Conservation (phyloP, 1,140 invertebrate genomes). For the Drosophila nikananu region DNA sequence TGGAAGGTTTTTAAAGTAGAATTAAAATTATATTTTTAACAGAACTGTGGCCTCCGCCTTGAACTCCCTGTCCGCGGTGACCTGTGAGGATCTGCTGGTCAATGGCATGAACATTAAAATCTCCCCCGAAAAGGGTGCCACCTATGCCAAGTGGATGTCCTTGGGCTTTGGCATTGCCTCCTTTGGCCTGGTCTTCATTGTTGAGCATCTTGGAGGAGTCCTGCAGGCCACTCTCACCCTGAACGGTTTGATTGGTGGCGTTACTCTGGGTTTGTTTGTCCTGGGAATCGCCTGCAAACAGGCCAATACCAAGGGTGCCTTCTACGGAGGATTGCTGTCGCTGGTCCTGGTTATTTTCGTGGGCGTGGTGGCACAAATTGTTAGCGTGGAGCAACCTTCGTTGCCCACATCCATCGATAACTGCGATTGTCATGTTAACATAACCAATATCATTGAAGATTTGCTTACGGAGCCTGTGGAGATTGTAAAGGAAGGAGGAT, state of each 20-base stretch:
- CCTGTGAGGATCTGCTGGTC: conserved; percentile 93
- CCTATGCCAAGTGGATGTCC: conserved; percentile 85
- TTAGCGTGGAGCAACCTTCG: conserved; percentile 83
- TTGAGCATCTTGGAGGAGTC: conserved; percentile 92
- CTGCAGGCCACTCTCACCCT: conserved; percentile 94
- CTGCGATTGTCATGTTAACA: conserved; percentile 85
- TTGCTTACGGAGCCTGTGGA: conserved; percentile 49
- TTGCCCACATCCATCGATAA: conserved; percentile 85
- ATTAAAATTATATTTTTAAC: conserved; percentile 50
- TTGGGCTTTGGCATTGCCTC: conserved; percentile 86
- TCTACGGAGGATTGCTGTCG: conserved; percentile 86
- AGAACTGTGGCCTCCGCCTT: conserved; percentile 96
- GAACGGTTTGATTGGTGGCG: conserved; percentile 95
- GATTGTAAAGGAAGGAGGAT: conserved; percentile 33
- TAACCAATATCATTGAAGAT: conserved; percentile 61
- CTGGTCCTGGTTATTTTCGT: conserved; percentile 86
- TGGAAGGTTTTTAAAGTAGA: fast-evolving
- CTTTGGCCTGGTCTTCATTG: conserved; percentile 90
- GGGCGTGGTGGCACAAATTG: conserved; percentile 86
- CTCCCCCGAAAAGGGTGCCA: conserved; percentile 89
- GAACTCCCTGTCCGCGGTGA: conserved; percentile 95
- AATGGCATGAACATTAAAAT: conserved; percentile 89
- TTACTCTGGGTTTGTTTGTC: conserved; percentile 93
- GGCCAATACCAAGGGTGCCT: conserved; percentile 90
- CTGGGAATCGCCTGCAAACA: conserved; percentile 95